Base-by-base conservation (phyloP, 2,888 invertebrate genomes). In the Cenopis cana region DNA sequence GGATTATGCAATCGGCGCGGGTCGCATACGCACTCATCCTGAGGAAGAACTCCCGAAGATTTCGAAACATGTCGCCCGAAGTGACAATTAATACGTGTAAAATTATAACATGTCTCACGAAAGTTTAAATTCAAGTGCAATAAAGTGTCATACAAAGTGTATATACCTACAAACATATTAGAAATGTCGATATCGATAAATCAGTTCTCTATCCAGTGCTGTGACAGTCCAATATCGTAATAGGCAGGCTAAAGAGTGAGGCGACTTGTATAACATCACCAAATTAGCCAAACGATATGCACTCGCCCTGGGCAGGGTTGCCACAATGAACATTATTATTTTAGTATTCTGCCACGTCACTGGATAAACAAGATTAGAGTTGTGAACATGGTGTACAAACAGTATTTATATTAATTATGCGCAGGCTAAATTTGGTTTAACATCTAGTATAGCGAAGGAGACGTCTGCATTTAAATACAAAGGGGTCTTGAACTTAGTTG, bases 261-360 rank as follows among this genome's bases (percentile, higher is more conserved):
- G 85, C 88, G 88, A 91, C 91, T 91, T 91, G 93, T 92, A 89
- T 84, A 91, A 93, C 92, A 93, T 92, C 87, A 89, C 93, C 91
- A 92, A 93, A 93, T 93, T 93, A 93, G 91, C 87, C 87, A 80
- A 83, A 82, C 88, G 84, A 87, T 89, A 89, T 89, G 89, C 87
- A 89, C 87, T 89, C 86, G 88, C 91, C 92, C 90, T 78, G 82
- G 89, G 89, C 79, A 93, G 91, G 93, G 93, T 75, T 91, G 89
- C 55, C 86, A 78, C 74, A 66, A 69, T 33, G 52, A 14, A 41
- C 55, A 65, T 66, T 66, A 59, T 70, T 70, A 66, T 70, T 70
- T 59, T 66, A 66, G 54, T 36, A 52, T 62, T 52, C 50, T 52
- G 65, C 36, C 70, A 70, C 59, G 67, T 71, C 56, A 33, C 69